Conservation (phyloP, 2,888 invertebrate genomes). For the Caenorhabditis doughertyi region DNA sequence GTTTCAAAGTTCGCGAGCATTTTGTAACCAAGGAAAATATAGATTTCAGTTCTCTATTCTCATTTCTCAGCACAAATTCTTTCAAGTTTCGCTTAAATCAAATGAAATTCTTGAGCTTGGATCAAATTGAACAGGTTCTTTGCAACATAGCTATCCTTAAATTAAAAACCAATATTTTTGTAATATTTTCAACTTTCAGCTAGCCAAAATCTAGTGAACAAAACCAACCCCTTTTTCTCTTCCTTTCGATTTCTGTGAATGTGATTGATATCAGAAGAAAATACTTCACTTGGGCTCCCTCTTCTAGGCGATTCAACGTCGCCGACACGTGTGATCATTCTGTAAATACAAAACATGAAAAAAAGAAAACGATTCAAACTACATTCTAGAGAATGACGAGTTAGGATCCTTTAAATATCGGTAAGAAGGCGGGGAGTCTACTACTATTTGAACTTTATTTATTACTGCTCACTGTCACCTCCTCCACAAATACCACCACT, state of each 20-base stretch:
- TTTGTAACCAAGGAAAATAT: too few species aligned
- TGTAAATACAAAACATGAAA: conserved; percentile 13
- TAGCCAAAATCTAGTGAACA: not conserved
- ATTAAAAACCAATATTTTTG: too few species aligned
- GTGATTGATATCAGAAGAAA: conserved; percentile 78
- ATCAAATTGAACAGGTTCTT: too few species aligned
- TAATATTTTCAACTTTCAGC: not conserved
- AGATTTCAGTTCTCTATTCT: too few species aligned
- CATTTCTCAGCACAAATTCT: too few species aligned
- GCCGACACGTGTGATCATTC: conserved; percentile 66
- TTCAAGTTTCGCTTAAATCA: too few species aligned
- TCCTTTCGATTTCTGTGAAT: conserved; percentile 71
- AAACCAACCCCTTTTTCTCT: conserved; percentile 52
- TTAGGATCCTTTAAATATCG: conserved; percentile 37
- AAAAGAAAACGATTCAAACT: conserved; percentile 24
- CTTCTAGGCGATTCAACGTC: conserved; percentile 67
- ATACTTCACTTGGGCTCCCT: conserved; percentile 78
- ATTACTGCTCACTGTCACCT: conserved; percentile 37
- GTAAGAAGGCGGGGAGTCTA: conserved; percentile 34
- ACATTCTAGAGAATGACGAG: conserved; percentile 11
- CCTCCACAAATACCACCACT: conserved; percentile 59
- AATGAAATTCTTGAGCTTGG: too few species aligned
- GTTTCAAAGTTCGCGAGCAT: too few species aligned
- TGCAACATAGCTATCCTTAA: too few species aligned
- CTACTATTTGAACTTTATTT: conserved; percentile 58